Percentiles rank a stretch among this genome's conserved stretches.
Conservation (phyloP, 2,888 invertebrate genomes). For the Conus canariensis region DNA sequence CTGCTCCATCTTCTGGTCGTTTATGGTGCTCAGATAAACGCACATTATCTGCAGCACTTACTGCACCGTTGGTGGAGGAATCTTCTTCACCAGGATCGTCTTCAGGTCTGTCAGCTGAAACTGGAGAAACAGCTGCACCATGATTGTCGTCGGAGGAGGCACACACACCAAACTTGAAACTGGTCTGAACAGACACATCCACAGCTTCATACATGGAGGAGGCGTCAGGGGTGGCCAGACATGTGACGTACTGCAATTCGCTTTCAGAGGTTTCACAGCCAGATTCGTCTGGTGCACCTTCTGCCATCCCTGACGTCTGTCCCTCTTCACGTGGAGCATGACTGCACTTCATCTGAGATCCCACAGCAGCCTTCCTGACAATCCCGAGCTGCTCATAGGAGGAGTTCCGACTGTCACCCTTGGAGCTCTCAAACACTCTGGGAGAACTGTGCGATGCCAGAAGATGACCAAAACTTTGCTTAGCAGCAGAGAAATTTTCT, state of each 20-base stretch:
- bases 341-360: not conserved
- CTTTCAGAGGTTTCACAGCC: not conserved
- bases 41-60: not conserved
- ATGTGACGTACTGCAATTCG: slow-evolving; percentile 15
- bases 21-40: no score
- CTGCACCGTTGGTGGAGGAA: not conserved
- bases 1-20: not conserved
- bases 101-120: not conserved
- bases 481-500: not conserved
- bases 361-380: not conserved
- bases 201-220: slow-evolving; percentile 52
- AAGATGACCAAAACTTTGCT: slow-evolving; percentile 27
- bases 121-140: not conserved
- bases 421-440: not conserved
- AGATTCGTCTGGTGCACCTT: not conserved
- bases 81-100: not conserved
- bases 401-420: not conserved
- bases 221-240: not conserved
- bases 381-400: slow-evolving; percentile 19
- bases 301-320: not conserved
- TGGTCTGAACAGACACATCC: slow-evolving; percentile 53
- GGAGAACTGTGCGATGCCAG: not conserved
- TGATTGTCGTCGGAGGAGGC: not conserved
- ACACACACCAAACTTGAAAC: slow-evolving; percentile 21
- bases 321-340: not conserved